These are phyloP conservation scores for Paraescarpia echinospica DNA, from an alignment of 1,140 invertebrate genomes.

Conservation along the genomic window DNA sequence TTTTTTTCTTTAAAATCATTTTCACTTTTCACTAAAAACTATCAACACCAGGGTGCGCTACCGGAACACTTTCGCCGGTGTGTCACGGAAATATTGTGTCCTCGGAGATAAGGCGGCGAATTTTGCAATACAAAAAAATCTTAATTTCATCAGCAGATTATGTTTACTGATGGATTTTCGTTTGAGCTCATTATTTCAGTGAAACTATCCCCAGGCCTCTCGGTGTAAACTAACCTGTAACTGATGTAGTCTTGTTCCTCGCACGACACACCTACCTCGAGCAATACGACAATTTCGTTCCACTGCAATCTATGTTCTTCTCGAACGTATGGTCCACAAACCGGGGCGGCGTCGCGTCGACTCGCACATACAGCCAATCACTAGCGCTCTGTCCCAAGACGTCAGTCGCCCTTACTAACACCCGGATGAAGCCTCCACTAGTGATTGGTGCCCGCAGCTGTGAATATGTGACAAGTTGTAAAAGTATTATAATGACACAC, in stretches of 20 bases:
- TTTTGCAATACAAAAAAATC: no score
- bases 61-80: no score
- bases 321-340: not conserved
- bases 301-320: not conserved
- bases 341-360: conserved; percentile 24
- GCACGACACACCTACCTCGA: not conserved
- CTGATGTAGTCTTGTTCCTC: not conserved
- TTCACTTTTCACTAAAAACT: no score
- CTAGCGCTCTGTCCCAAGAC: conserved; percentile 28
- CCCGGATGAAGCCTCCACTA: conserved; percentile 9
- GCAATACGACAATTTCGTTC: not conserved
- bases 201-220: not conserved
- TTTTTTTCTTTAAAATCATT: no score
- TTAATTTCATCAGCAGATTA: no score
- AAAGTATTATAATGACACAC: not conserved
- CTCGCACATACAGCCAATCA: conserved; percentile 26
- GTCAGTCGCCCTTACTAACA: conserved; percentile 35
- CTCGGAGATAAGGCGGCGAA: no score
- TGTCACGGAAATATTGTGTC: no score
- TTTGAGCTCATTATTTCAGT: no score
- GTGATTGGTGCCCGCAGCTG: not conserved
- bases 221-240: not conserved
- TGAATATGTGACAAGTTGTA: not conserved
- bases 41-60: no score
- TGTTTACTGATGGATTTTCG: no score